Evolutionary conservation across 2,888 invertebrate species (phyloP).

Genomic region (Geophilus truncorum): DNA sequence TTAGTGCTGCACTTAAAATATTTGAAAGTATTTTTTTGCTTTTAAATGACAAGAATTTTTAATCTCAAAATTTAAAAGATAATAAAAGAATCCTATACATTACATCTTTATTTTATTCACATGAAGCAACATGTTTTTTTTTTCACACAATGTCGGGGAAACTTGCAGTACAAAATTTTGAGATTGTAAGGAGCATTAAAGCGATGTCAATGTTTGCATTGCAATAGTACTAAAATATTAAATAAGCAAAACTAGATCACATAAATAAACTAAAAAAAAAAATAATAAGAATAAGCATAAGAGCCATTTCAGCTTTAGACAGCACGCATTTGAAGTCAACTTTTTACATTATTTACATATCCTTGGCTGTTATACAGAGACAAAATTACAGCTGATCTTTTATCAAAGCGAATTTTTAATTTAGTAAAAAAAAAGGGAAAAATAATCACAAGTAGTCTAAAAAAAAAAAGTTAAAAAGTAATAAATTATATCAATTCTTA

Average conservation of each 20-base stretch:
- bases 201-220: conserved; percentile 17
- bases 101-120: conserved; percentile 25
- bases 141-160: not conserved
- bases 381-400: not conserved
- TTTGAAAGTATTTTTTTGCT: no score
- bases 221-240: not conserved
- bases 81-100: not conserved
- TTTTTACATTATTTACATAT: conserved; percentile 10
- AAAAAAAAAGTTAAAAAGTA: not conserved
- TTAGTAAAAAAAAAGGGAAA: not conserved
- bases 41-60: no score
- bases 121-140: not conserved
- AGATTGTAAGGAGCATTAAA: conserved; percentile 13
- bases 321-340: not conserved
- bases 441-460: conserved; percentile 6
- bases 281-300: not conserved
- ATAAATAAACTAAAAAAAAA: not conserved
- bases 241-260: not conserved
- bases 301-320: not conserved
- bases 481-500: not conserved
- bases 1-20: no score
- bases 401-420: not conserved
- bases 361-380: not conserved
- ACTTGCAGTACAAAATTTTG: conserved; percentile 22
- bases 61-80: no score